A percentile compares a stretch with the other conserved stretches of the same genome.
Evolutionary conservation across 2,797 vertebrate genomes (phyloP).

Genomic region (Liasis olivaceus): DNA sequence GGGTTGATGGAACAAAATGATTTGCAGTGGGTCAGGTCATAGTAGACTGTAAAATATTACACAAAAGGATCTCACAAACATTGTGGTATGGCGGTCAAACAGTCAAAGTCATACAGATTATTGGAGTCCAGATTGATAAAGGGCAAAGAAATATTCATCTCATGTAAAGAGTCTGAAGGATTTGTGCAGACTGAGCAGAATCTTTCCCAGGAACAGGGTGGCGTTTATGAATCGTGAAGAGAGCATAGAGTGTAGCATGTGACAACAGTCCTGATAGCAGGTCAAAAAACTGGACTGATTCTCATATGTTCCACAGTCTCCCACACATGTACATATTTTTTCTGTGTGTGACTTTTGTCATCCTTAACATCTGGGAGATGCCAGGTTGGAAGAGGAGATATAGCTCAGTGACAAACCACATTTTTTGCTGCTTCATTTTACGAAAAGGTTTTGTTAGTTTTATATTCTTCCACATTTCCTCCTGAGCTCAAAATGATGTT

Average conservation of each 20-base stretch:
- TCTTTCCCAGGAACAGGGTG: neutral
- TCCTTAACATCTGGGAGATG: no score
- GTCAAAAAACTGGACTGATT: neutral
- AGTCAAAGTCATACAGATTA: neutral
- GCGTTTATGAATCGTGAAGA: neutral
- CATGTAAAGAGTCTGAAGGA: neutral
- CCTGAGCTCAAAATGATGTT: no score
- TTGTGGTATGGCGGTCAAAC: neutral
- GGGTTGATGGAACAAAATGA: neutral
- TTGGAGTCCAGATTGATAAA: neutral
- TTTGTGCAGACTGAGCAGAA: neutral
- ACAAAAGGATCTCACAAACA: neutral
- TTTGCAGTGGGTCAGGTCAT: neutral
- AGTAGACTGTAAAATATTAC: conserved; percentile 15
- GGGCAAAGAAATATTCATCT: neutral
- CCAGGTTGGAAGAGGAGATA: no score
- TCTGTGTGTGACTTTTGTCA: no score
- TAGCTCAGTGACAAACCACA: no score
- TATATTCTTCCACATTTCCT: no score
- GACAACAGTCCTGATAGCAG: neutral
- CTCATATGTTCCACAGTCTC: neutral
- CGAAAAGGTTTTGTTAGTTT: no score
- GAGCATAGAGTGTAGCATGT: neutral
- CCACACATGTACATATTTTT: no score
- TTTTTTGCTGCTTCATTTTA: no score